Percentiles rank a stretch among this genome's conserved stretches.
These are phyloP conservation scores for Cephus cinctus DNA, from an alignment of 1,140 invertebrate species.

Conservation along the genomic window DNA sequence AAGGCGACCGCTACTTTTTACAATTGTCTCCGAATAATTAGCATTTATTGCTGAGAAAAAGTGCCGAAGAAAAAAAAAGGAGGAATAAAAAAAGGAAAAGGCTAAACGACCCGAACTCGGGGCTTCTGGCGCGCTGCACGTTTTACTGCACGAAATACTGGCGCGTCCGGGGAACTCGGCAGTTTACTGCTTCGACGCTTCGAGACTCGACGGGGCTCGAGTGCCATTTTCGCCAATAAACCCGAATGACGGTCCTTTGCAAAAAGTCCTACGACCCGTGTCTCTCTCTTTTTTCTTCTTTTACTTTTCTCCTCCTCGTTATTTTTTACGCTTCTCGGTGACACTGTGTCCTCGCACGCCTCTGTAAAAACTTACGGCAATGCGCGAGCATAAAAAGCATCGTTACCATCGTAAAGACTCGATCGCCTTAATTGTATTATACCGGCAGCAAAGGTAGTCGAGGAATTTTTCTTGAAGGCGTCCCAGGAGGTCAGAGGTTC, in stretches of 20 bases:
- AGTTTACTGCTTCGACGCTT: not conserved
- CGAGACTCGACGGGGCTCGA: not conserved
- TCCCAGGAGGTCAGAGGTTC: no score
- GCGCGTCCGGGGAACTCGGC: not conserved
- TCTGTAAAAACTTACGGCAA: no score
- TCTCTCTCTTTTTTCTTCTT: constrained; percentile 5
- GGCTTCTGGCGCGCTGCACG: not conserved
- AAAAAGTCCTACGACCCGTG: constrained; percentile 1
- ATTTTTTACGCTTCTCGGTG: no score
- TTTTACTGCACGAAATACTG: not conserved
- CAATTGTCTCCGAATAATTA: constrained; percentile 16
- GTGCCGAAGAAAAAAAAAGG: constrained; percentile 9
- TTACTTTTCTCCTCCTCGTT: not conserved
- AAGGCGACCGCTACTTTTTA: constrained; percentile 3
- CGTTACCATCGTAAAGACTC: no score
- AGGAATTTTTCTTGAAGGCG: no score
- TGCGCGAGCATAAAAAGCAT: no score
- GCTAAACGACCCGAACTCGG: not conserved
- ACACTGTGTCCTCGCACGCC: no score
- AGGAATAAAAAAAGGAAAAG: not conserved
- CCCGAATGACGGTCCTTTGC: constrained; percentile 1
- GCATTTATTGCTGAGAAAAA: not conserved
- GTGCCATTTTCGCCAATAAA: constrained; percentile 16
- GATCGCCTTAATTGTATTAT: no score
- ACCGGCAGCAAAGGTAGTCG: no score